Evolutionary conservation across 1,140 invertebrate species (phyloP).

Genomic region (Atta colombica): DNA sequence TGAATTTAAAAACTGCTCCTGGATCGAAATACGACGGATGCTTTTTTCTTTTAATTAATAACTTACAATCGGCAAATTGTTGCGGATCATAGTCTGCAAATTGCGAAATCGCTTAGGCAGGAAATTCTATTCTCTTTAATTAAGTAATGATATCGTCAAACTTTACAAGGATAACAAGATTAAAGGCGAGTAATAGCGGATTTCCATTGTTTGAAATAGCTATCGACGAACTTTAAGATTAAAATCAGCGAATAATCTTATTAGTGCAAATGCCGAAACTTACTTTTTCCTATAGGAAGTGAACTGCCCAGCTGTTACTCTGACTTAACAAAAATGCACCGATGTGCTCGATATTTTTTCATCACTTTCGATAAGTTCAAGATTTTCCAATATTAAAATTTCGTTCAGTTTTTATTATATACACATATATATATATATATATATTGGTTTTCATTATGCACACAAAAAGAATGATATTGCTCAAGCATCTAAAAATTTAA

Average conservation of each 20-base stretch:
- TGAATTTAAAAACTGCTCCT: background rate
- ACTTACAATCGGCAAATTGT: background rate
- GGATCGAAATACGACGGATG: background rate
- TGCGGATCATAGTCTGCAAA: background rate
- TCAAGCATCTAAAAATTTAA: no score
- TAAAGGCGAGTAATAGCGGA: background rate
- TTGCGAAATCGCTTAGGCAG: background rate
- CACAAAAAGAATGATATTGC: no score
- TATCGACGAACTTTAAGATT: slow-evolving; percentile 39
- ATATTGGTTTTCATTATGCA: background rate
- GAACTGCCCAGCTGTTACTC: slow-evolving; percentile 19
- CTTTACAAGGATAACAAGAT: slow-evolving; percentile 16
- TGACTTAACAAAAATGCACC: slow-evolving; percentile 29
- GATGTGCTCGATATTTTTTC: background rate
- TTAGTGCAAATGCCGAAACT: slow-evolving; percentile 44
- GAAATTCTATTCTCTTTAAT: slow-evolving; percentile 16
- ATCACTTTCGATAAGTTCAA: background rate
- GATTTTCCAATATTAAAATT: slow-evolving; percentile 4
- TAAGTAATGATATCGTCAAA: slow-evolving; percentile 45
- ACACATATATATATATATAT: background rate
- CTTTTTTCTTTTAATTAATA: background rate
- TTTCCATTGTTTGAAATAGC: background rate
- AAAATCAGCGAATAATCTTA: slow-evolving; percentile 44
- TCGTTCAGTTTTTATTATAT: background rate
- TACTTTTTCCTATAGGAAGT: slow-evolving; percentile 22